Base-by-base conservation (phyloP, 2,888 invertebrate genomes). In the Lordiphosa andalusiaca region DNA sequence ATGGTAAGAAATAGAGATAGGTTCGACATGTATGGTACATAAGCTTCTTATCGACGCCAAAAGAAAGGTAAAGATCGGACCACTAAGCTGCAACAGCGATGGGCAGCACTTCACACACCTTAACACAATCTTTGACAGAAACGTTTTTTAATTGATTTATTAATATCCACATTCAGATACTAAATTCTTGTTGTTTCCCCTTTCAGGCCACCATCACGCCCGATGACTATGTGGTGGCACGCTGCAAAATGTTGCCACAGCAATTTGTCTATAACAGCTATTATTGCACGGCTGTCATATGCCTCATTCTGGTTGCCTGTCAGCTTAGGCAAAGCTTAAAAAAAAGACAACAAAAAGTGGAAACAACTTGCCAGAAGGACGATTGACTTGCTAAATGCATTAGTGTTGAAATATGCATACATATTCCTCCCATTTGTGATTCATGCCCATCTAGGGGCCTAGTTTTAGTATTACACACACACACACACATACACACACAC, bases 211-310 rank as follows among this genome's bases (percentile, higher is more conserved):
- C 93, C 37, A 92, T 97, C 75, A 93, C 93, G 35, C 92, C 94
- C 0, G 91, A 93, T 67, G 93, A 94, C 85, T 94, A 94, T 88
- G 92, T 92, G 36, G 91, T 96, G 48, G 90, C 91, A 60, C 94
- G 96, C 87, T 98, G 98, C 88, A 93, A 93, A 72, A 92, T 98
- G 92, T 95, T 97, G 49, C 69, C 73, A 7, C 85, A 88, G 53
- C 69, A 81, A 33, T 74, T 82, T 33, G 87, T 86, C 0, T 77
- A 61, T 38, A 81, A 67, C 30, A 71, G 75, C 49, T 88, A 87
- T 53, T 53, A 58, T 12, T 48, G 62, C 38, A 69, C 73, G 9
- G 50, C 49, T 4, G 12, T 67, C 39, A 52, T 68, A 3, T 71
- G 76, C 53, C 30, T 74, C 0, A 42, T 70, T 10, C 37, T 85